These are phyloP conservation scores for Amazona vittata DNA, from an alignment of 2,113 vertebrate species.

Conservation along the genomic window DNA sequence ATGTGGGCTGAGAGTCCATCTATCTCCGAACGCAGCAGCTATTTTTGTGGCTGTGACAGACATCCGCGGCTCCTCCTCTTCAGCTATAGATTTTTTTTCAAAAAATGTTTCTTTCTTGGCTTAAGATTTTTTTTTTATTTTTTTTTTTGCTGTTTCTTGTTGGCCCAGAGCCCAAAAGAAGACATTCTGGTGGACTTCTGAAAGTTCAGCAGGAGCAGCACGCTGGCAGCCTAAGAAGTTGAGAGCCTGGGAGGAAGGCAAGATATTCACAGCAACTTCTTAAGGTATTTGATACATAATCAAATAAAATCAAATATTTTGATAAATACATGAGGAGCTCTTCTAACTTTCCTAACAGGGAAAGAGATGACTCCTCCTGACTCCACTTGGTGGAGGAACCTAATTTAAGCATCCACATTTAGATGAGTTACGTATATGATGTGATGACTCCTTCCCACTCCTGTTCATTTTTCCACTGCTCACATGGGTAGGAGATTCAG, in stretches of 20 bases:
- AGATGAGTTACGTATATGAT: not conserved
- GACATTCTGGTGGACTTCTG: not conserved
- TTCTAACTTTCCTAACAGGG: not conserved
- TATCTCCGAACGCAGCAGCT: not conserved
- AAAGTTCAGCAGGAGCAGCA: not conserved
- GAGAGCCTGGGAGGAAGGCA: not conserved
- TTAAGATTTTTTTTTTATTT: not conserved
- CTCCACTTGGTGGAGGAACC: not conserved
- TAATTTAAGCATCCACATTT: constrained; percentile 44
- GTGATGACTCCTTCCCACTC: constrained; percentile 23
- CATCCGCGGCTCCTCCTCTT: not conserved
- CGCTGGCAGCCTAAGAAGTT: not conserved
- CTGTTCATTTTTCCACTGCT: constrained; percentile 25
- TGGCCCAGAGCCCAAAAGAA: not conserved
- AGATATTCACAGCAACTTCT: not conserved
- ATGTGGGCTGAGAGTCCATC: not conserved
- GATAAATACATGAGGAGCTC: not conserved
- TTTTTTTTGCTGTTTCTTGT: not conserved
- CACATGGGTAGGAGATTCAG: constrained; percentile 1
- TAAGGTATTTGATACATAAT: not conserved
- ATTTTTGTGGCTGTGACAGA: not conserved
- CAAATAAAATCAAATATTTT: not conserved
- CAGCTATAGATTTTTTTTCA: not conserved
- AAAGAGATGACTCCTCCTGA: not conserved
- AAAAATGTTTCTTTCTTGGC: not conserved